Base-by-base conservation (phyloP, 2,888 invertebrate genomes). In the Criorhina ranunculi region DNA sequence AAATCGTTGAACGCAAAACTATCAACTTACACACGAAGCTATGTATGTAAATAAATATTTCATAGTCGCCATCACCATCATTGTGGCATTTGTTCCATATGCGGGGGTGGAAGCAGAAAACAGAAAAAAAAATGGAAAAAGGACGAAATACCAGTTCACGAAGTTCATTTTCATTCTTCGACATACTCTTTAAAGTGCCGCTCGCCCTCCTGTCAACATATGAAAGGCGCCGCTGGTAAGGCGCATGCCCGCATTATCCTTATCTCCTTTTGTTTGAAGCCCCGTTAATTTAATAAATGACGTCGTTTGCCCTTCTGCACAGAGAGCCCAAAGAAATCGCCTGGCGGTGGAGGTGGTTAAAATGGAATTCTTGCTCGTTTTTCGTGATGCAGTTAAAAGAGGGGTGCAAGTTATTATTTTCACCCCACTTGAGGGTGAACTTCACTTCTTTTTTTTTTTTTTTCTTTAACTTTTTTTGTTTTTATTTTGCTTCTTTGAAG, bases 201-300 rank as follows among this genome's bases (percentile, higher is more conserved):
- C 49, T 72, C 33, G 59, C 60, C 77, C 59, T 53, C 29, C 64
- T 19, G 6, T 19, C 15, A 72, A 46, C 46, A 82, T 82, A 82
- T 72, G 73, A 67, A 83, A 73, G 83, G 83, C 83, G 83, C 83
- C 83, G 51, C 9, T 9, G 51, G n/a, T 42, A 37, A 19, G 62
- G 79, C 83, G 83, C 83, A 83, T 83, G 83, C 73, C 67, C 82
- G 24, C 35, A 79, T 79, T 83, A 79, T 83, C 69, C 79, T 79
- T 83, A 83, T 83, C 79, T 73, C 35, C 73, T 69, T 53, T 79
- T 67, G 49, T 77, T 69, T 35, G 62, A 62, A 62, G 55, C 57
- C 64, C 72, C 79, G 83, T 62, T 83, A 79, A 83, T 79, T 83
- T 69, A 79, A 83, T 83, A 83, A 79, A 69, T 75, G 73, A 83